Evolutionary conservation across 2,797 vertebrate genomes (phyloP).

Genomic region (Tauraco hartlaubi): DNA sequence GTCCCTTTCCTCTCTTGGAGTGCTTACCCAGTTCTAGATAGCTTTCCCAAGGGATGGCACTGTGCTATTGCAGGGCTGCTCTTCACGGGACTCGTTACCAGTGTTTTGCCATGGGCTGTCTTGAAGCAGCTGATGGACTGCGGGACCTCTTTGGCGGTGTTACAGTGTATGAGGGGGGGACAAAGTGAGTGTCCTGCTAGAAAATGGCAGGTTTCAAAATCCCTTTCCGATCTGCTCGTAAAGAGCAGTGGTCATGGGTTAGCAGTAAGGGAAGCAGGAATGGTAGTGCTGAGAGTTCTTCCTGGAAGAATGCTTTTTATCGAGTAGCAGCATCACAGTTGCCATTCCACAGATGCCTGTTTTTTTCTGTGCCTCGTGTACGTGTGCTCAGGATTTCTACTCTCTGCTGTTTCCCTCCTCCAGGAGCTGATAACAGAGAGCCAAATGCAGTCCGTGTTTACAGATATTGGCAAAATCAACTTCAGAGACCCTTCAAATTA

Average conservation of each 20-base stretch:
- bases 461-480: slow-evolving; percentile 89
- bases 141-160: not conserved
- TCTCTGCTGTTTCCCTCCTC: not conserved
- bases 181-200: rapidly evolving
- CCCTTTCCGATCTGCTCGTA: not conserved
- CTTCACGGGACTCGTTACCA: not conserved
- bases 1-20: not conserved
- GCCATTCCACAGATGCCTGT: rapidly evolving
- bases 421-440: slow-evolving; percentile 92
- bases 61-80: not conserved
- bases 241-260: not conserved
- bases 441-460: slow-evolving; percentile 94
- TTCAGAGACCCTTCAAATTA: slow-evolving; percentile 87
- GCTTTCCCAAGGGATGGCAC: not conserved
- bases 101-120: not conserved
- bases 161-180: rapidly evolving
- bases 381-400: not conserved
- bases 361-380: not conserved
- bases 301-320: rapidly evolving
- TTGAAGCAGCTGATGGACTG: not conserved
- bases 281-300: not conserved
- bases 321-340: rapidly evolving
- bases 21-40: not conserved
- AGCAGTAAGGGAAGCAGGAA: not conserved
- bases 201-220: not conserved